phyloP scores from a whole-genome alignment of 2,113 vertebrate genomes.

The Phoxinus phoxinus region DNA sequence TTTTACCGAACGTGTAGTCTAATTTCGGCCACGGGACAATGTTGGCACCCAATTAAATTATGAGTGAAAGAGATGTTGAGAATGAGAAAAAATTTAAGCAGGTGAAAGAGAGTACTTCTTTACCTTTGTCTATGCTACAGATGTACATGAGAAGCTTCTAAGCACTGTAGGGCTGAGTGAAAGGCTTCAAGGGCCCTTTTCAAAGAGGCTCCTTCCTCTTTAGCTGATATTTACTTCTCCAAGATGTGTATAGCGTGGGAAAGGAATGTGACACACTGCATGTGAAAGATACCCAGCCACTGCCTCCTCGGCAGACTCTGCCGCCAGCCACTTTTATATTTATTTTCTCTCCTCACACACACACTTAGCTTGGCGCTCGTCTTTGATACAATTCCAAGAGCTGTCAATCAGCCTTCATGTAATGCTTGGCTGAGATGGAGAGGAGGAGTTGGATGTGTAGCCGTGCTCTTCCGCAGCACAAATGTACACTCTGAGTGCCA shows the following conservation, averaged over 20 bases:
- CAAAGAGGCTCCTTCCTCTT: constrained; percentile 42
- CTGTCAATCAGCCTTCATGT: constrained; percentile 45
- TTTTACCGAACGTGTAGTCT: constrained; percentile 41
- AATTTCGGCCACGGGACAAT: not conserved
- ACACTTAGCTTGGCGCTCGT: constrained; percentile 55
- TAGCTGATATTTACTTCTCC: constrained; percentile 32
- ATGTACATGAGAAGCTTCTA: constrained; percentile 19
- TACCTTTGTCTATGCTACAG: constrained; percentile 17
- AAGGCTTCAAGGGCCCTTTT: constrained; percentile 45
- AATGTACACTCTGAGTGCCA: constrained; percentile 38
- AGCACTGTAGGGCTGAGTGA: constrained; percentile 28
- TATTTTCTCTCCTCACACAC: constrained; percentile 39
- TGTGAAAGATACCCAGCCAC: constrained; percentile 43
- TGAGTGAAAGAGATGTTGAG: not conserved
- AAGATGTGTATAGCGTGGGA: constrained; percentile 37
- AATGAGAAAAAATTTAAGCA: not conserved
- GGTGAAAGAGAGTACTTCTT: not conserved
- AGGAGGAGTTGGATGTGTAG: constrained; percentile 39
- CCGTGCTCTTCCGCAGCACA: constrained; percentile 26
- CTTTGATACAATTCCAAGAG: constrained; percentile 52
- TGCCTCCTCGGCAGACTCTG: constrained; percentile 53
- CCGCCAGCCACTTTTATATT: constrained; percentile 69
- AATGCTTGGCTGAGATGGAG: constrained; percentile 37
- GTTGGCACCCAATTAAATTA: not conserved
- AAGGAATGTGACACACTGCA: constrained; percentile 31